These are phyloP conservation scores for Lasioglossum calceatum DNA, from an alignment of 2,888 invertebrate genomes.

Conservation along the genomic window DNA sequence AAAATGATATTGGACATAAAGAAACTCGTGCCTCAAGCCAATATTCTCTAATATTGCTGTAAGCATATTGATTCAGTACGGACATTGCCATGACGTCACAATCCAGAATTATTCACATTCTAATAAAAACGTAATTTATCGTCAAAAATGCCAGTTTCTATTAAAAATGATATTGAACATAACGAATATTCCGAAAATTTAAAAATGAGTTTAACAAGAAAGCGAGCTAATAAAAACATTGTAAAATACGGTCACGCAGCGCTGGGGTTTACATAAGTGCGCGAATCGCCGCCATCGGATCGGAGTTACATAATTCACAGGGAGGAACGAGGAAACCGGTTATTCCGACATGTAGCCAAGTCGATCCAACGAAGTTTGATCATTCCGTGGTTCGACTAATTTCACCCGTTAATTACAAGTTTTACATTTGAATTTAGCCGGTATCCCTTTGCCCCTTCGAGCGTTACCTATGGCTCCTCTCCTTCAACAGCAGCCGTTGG, in stretches of 20 bases:
- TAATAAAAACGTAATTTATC: too few species aligned
- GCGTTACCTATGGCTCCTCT: slow-evolving; percentile 51
- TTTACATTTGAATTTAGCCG: slow-evolving; percentile 67
- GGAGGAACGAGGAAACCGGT: slow-evolving; percentile 29
- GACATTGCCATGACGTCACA: too few species aligned
- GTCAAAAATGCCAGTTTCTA: not conserved
- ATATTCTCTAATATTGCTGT: too few species aligned
- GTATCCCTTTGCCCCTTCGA: slow-evolving; percentile 50
- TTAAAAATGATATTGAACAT: not conserved
- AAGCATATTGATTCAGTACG: not conserved
- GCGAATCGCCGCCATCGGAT: not conserved
- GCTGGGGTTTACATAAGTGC: not conserved
- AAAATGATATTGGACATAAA: not conserved
- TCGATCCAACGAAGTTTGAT: slow-evolving; percentile 61
- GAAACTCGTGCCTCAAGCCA: too few species aligned
- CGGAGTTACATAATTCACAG: slow-evolving; percentile 31
- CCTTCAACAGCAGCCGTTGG: slow-evolving; percentile 37
- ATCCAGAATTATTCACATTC: too few species aligned
- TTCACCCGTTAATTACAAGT: slow-evolving; percentile 66
- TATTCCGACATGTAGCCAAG: slow-evolving; percentile 36
- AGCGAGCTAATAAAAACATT: too few species aligned
- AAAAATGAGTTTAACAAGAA: not conserved
- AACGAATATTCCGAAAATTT: not conserved
- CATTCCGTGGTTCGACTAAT: slow-evolving; percentile 60
- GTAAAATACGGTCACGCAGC: not conserved